Evolutionary conservation across 23 tunicate genomes (phyloP), one percentile per base, ranked within the genome.

Genomic region (Aplidium turbinatum): DNA sequence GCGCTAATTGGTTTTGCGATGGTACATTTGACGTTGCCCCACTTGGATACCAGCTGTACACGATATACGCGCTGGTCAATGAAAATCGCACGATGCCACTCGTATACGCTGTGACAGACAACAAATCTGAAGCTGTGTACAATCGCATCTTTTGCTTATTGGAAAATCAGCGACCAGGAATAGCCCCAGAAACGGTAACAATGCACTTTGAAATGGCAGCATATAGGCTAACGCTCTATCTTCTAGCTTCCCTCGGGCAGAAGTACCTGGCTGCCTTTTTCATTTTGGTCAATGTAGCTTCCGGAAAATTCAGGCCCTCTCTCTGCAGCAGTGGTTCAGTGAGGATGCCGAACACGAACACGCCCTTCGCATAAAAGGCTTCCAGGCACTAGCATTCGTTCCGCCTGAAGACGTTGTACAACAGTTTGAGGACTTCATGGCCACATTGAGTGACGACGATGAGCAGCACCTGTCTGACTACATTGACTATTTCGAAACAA

Each of bases 1-100:
- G n/a, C 68, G 68, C 38, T 26, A 62, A 62, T 62, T 62, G 68
- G 68, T 62, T 62, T 62, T 62, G 68, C 30, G 68, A 62, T 38
- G 68, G 68, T 25, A 62, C 68, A 24, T 62, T 62, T 62, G 38
- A 62, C 38, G 68, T 62, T 62, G 36, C 68, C 38, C 68, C 68
- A 62, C 38, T 62, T 27, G 68, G 36, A 62, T 62, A 62, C 68
- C 68, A 27, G 68, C 68, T 62, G 36, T 62, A 26, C 23, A 62
- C 68, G 38, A 62, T 62, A 62, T 29, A 26, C 68, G 68, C 68
- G 38, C 36, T 62, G 38, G 38, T 62, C 68, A 62, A 62, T 62
- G 7, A 62, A 27, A 62, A 62, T 62, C 68, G 36, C 23, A 55
- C 38, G 68, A n/a, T 62, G 38, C 68, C 68, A 62, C 38, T 62